Evolutionary conservation across 2,113 vertebrate species (phyloP).

Genomic region (Solea solea): DNA sequence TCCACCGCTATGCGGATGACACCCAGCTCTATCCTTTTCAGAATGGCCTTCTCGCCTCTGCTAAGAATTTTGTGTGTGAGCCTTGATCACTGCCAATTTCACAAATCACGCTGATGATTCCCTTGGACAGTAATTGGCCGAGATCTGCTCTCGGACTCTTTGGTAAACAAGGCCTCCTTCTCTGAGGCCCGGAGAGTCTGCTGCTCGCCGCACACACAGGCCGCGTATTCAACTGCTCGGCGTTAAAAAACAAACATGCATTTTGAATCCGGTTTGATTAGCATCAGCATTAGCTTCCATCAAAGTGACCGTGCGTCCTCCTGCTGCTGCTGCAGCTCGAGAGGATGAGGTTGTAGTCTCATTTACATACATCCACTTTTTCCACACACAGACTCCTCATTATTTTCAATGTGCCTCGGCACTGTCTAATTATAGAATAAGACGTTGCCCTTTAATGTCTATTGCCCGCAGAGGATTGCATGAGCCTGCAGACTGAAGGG

Average conservation of each 20-base stretch:
- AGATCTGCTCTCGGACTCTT: conserved; percentile 32
- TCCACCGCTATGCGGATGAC: too few species aligned
- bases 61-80: not conserved
- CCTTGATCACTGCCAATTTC: conserved; percentile 43
- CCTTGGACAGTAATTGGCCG: conserved; percentile 50
- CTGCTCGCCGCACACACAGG: too few species aligned
- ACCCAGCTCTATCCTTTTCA: too few species aligned
- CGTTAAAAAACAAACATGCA: not conserved
- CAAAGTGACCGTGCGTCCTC: conserved; percentile 24
- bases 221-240: too few species aligned
- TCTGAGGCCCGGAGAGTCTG: conserved; percentile 5
- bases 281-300: conserved; percentile 20
- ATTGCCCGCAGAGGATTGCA: conserved; percentile 27
- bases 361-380: conserved; percentile 34
- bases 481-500: conserved; percentile 17
- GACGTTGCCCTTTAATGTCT: conserved; percentile 43
- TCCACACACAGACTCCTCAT: conserved; percentile 18
- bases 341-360: not conserved
- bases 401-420: conserved; percentile 46
- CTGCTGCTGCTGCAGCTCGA: not conserved
- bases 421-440: conserved; percentile 50
- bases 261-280: conserved; percentile 42
- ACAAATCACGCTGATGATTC: conserved; percentile 23
- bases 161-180: conserved; percentile 38
- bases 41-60: too few species aligned